Conservation (phyloP, 92 coral and sea anemone species). For the Parazoanthus atlanticus region DNA sequence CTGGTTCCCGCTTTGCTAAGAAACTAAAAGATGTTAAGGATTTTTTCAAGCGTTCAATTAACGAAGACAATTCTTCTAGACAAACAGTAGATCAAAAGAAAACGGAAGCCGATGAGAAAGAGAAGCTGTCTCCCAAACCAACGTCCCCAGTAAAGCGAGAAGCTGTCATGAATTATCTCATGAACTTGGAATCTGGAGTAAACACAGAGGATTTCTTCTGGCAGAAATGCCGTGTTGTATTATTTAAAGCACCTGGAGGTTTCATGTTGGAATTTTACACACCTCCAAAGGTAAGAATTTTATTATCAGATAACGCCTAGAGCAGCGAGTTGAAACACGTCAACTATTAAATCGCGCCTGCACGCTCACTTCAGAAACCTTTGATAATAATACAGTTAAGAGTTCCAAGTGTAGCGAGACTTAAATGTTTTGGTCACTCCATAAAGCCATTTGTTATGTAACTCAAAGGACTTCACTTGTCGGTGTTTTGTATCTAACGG, state of each 20-base stretch:
- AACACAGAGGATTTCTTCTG: constrained; percentile 98
- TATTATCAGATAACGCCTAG: not conserved
- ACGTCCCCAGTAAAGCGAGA: constrained; percentile 70
- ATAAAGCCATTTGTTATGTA: not conserved
- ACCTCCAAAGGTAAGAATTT: constrained; percentile 89
- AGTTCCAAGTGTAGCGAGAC: not conserved
- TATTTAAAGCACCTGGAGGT: constrained; percentile 98
- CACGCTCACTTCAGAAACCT: not conserved
- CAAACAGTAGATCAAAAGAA: constrained; percentile 51
- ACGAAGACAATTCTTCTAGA: constrained; percentile 59
- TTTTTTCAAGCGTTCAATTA: constrained; percentile 83
- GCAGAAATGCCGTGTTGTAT: constrained; percentile 96
- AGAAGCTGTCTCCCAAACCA: constrained; percentile 42
- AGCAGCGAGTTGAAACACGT: not conserved
- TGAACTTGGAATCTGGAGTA: constrained; percentile 92
- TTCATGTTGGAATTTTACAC: constrained; percentile 95
- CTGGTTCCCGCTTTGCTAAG: constrained; percentile 62
- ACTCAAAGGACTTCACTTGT: not conserved
- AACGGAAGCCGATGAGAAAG: constrained; percentile 48
- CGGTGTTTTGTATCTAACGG: constrained; percentile 5
- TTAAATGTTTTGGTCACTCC: not conserved
- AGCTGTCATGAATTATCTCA: constrained; percentile 87
- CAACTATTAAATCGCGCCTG: not conserved
- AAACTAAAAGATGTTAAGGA: constrained; percentile 78
- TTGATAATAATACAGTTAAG: not conserved